Conservation (phyloP, 2,113 vertebrate species). For the Shinisaurus crocodilurus region DNA sequence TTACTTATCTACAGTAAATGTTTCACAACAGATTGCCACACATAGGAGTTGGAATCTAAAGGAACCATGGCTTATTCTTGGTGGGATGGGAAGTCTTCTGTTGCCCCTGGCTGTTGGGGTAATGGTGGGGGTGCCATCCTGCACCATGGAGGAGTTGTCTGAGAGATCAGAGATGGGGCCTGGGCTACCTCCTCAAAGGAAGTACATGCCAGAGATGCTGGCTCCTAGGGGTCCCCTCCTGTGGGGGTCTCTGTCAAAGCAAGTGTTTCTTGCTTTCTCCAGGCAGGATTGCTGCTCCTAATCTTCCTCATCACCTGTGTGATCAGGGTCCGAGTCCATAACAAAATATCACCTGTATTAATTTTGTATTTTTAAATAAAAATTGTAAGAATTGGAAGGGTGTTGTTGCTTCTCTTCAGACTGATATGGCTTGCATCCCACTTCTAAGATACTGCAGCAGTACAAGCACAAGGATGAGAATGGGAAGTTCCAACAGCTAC, state of each 20-base stretch:
- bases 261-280: neutral
- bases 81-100: neutral
- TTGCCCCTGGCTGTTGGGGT: neutral
- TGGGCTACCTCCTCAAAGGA: neutral
- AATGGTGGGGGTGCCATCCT: neutral
- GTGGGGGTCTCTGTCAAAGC: neutral
- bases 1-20: too few species aligned
- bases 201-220: neutral
- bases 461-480: neutral
- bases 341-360: neutral
- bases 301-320: neutral
- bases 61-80: neutral
- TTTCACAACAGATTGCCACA: too few species aligned
- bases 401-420: neutral
- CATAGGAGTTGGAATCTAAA: neutral
- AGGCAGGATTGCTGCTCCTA: neutral
- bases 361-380: neutral
- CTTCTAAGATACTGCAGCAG: neutral
- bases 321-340: neutral
- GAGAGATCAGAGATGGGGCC: neutral
- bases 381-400: too few species aligned
- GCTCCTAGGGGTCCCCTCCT: neutral
- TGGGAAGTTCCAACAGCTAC: neutral
- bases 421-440: neutral
- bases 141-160: neutral